Conservation (phyloP, 2,113 vertebrate species). For the Vulpes vulpes region DNA sequence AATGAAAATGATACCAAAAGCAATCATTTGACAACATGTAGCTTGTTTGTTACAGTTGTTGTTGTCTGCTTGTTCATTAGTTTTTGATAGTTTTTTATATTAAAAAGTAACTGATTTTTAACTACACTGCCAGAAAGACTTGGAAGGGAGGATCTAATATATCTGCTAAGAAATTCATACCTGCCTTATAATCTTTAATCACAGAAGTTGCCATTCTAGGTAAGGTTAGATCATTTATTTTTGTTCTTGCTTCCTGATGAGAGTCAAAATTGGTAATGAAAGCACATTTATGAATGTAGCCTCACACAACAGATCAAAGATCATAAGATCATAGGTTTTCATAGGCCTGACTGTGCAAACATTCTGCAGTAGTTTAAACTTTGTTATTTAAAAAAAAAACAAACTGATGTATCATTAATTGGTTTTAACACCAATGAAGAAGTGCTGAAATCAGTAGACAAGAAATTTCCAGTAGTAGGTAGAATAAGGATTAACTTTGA, state of each 20-base stretch:
- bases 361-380: constrained; percentile 82
- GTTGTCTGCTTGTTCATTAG: neutral
- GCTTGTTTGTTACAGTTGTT: neutral
- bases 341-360: constrained; percentile 72
- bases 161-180: neutral
- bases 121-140: neutral
- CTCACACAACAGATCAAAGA: constrained; percentile 80
- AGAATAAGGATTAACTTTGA: constrained; percentile 86
- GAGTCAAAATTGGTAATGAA: constrained; percentile 78
- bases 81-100: neutral
- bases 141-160: neutral
- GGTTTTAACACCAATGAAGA: constrained; percentile 87
- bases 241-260: constrained; percentile 73
- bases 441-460: constrained; percentile 85
- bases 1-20: constrained; percentile 2
- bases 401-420: constrained; percentile 86
- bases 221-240: neutral
- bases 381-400: constrained; percentile 79
- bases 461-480: constrained; percentile 85
- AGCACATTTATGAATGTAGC: constrained; percentile 75
- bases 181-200: neutral
- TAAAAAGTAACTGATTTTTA: neutral
- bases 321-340: constrained; percentile 64
- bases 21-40: neutral
- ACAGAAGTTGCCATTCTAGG: neutral